Evolutionary conservation across 2,113 vertebrate genomes (phyloP), one percentile per base, ranked within the genome.

Genomic region (Odontesthes bonariensis): DNA sequence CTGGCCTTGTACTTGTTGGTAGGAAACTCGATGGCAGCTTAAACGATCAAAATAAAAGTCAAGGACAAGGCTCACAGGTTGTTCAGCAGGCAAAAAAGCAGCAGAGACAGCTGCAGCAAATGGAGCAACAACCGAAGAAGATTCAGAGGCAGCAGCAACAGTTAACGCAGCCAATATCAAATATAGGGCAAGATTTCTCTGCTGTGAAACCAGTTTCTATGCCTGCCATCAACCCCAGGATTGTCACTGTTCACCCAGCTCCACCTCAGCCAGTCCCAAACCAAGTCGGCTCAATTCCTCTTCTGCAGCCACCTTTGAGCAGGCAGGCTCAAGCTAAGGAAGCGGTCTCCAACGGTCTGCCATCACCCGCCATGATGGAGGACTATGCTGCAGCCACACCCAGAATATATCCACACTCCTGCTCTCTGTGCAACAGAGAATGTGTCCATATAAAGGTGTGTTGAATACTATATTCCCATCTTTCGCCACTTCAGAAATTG

Each of bases 321-420:
- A 38, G 6, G 22, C 54, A 13, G 20, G 2, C 1, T 33, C 44
- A 1, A n/a, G 7, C 12, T 31, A 52, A 20, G 22, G 5, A 1
- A 17, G 0, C 76, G 92, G 12, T 14, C 12, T 27, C 3, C 74
- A 96, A 95, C 88, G 90, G 92, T 51, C 83, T 96, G 57, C 97
- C 96, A n/a, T 95, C 96, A 2, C 90, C 92, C 0, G 95, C 95
- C 54, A 97, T 97, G 97, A 96, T 97, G 96, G 95, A 95, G 23
- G 97, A 99, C 95, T 99, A 98, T 91, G 96, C 95, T n/a, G 96
- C 96, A 1, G 31, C 27, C 55, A 51, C 13, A 1, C 55, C 68
- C 0, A 11, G 3, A 12, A 4, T 14, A 8, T 51, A 49, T 23
- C 68, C 68, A 35, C 55, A 70, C 8, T 51, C 44, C 19, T 70